Conservation (phyloP, 2,797 vertebrate species). For the Pampus argenteus region DNA sequence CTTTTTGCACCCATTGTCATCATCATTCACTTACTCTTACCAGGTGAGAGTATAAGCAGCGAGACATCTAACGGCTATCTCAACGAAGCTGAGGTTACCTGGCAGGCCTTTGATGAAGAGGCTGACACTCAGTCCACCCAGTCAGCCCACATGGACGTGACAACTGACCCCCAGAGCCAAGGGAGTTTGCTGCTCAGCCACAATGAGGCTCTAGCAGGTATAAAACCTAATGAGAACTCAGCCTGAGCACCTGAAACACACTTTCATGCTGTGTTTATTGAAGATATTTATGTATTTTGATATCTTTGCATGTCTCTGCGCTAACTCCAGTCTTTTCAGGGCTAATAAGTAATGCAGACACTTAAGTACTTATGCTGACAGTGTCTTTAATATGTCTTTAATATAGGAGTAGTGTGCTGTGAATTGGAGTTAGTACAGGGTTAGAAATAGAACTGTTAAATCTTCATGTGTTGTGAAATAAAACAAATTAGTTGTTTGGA, state of each 20-base stretch:
- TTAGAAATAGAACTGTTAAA: not conserved
- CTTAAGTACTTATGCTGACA: not conserved
- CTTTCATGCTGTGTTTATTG: not conserved
- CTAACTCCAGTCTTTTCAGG: not conserved
- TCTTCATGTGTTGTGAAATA: not conserved
- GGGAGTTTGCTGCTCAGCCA: conserved; percentile 92
- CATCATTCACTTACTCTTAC: not conserved
- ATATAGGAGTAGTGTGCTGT: not conserved
- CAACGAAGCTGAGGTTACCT: conserved; percentile 87
- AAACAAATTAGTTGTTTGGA: not conserved
- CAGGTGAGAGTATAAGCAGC: conserved; percentile 94
- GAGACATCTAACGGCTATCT: conserved; percentile 89
- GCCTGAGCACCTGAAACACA: not conserved
- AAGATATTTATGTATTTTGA: not conserved
- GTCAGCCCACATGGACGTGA: conserved; percentile 83
- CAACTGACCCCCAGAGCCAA: conserved; percentile 84
- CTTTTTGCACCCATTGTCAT: conserved; percentile 4
- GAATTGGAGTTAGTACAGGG: not conserved
- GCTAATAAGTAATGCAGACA: not conserved
- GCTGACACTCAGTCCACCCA: conserved; percentile 87
- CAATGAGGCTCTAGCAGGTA: conserved; percentile 94
- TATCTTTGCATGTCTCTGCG: not conserved
- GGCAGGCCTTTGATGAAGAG: conserved; percentile 90
- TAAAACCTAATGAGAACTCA: conserved; percentile 4
- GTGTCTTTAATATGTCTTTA: not conserved